Percentiles rank a stretch among this genome's conserved stretches.
Evolutionary conservation across 2,888 invertebrate genomes (phyloP).

Genomic region (Lobophora halterata): DNA sequence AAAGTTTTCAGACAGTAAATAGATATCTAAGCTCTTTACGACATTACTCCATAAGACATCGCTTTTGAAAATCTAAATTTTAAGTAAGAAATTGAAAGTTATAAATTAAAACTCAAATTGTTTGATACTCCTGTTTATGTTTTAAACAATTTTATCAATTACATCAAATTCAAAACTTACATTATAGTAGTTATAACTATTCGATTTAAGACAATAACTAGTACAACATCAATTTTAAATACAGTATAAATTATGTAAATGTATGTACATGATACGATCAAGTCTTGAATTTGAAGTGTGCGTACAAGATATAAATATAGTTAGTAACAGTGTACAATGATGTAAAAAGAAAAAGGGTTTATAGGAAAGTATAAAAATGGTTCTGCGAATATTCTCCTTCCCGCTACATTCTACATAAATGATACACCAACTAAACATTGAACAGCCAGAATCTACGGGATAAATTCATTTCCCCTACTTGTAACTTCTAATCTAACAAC

Average conservation of each 20-base stretch:
- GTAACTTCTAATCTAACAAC: constrained; percentile 31
- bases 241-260: constrained; percentile 33
- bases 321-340: constrained; percentile 29
- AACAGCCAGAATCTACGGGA: constrained; percentile 50
- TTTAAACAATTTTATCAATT: constrained; percentile 5
- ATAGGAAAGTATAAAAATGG: constrained; percentile 37
- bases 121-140: too few relatives aligned
- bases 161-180: constrained; percentile 7
- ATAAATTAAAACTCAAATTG: too few relatives aligned
- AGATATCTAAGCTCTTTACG: constrained; percentile 20
- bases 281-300: constrained; percentile 77
- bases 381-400: constrained; percentile 36
- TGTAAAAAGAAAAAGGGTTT: constrained; percentile 22
- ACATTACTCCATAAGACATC: not conserved
- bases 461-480: constrained; percentile 49
- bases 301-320: constrained; percentile 49
- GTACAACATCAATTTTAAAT: constrained; percentile 57
- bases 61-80: too few relatives aligned
- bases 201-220: constrained; percentile 58
- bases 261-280: constrained; percentile 63
- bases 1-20: constrained; percentile 2
- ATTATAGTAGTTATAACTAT: constrained; percentile 31
- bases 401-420: constrained; percentile 31
- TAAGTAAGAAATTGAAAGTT: too few relatives aligned
- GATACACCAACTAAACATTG: constrained; percentile 37